phyloP scores from a whole-genome alignment of 2,797 vertebrate species.

The Sebastes steindachneri region DNA sequence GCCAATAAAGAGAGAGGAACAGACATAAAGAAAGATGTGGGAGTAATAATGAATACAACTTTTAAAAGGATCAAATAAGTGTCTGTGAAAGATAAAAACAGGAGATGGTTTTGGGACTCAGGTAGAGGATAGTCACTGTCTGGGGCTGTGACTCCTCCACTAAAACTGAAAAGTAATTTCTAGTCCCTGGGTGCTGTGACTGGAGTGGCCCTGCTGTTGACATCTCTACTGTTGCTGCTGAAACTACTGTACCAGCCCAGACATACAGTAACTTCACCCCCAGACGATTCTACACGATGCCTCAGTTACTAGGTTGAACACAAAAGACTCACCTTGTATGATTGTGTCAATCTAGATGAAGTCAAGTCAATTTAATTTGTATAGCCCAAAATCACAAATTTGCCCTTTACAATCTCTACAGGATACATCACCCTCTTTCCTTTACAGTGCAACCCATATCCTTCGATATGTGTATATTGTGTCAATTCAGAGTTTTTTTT shows the following conservation, averaged over 20 bases:
- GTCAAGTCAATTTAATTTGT: no score
- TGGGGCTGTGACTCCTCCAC: slow-evolving; percentile 11
- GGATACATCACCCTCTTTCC: no score
- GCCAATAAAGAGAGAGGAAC: slow-evolving; percentile 6
- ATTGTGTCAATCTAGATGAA: slow-evolving; percentile 36
- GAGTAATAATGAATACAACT: background rate
- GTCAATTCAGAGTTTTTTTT: slow-evolving; percentile 9
- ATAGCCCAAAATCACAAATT: no score
- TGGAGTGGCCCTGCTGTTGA: slow-evolving; percentile 28
- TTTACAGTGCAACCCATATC: no score
- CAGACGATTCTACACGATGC: slow-evolving; percentile 2
- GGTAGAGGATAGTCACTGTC: slow-evolving; percentile 16
- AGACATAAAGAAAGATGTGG: background rate
- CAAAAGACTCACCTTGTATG: slow-evolving; percentile 22
- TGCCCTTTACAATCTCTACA: no score
- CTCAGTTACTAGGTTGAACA: background rate
- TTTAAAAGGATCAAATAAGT: background rate
- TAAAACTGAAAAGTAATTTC: slow-evolving; percentile 42
- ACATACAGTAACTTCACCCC: slow-evolving; percentile 25
- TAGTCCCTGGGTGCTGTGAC: slow-evolving; percentile 33
- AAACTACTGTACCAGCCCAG: slow-evolving; percentile 22
- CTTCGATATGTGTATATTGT: background rate
- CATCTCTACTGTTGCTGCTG: slow-evolving; percentile 26
- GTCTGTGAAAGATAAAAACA: slow-evolving; percentile 17
- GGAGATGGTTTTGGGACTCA: slow-evolving; percentile 5